phyloP scores from a whole-genome alignment of 2,797 vertebrate species.

The Pipistrellus kuhlii region DNA sequence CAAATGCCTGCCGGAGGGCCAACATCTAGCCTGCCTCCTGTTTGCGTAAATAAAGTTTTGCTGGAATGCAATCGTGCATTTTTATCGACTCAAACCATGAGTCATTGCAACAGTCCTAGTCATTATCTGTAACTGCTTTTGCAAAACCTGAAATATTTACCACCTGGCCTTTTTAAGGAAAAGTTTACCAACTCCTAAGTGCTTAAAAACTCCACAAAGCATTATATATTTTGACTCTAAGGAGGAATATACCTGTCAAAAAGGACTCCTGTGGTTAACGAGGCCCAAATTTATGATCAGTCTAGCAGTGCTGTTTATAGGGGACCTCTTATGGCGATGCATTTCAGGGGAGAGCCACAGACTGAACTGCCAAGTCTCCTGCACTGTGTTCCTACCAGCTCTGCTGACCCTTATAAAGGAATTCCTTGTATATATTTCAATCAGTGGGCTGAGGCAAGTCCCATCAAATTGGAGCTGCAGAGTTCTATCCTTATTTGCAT shows the following conservation, averaged over 20 bases:
- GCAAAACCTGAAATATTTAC: no score
- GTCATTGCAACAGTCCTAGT: neutral
- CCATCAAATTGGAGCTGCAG: neutral
- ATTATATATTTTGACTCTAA: neutral
- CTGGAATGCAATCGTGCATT: neutral
- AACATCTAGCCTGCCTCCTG: neutral
- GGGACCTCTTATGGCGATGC: neutral
- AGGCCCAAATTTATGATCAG: neutral
- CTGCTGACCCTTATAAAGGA: neutral
- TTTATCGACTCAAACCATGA: neutral
- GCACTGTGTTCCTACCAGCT: neutral
- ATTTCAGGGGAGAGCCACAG: neutral
- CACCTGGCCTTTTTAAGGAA: neutral
- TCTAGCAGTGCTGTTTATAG: neutral
- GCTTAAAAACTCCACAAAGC: neutral
- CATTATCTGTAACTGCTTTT: neutral
- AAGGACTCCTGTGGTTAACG: neutral
- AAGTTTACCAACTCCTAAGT: neutral
- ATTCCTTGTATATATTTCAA: neutral
- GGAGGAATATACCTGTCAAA: neutral
- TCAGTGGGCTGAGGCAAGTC: neutral
- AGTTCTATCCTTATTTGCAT: neutral
- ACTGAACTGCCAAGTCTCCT: neutral
- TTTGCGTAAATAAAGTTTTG: slow-evolving; percentile 36
- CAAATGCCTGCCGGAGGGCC: rapidly evolving